Conservation (phyloP, 1,140 invertebrate species). For the Asbolus verrucosus region DNA sequence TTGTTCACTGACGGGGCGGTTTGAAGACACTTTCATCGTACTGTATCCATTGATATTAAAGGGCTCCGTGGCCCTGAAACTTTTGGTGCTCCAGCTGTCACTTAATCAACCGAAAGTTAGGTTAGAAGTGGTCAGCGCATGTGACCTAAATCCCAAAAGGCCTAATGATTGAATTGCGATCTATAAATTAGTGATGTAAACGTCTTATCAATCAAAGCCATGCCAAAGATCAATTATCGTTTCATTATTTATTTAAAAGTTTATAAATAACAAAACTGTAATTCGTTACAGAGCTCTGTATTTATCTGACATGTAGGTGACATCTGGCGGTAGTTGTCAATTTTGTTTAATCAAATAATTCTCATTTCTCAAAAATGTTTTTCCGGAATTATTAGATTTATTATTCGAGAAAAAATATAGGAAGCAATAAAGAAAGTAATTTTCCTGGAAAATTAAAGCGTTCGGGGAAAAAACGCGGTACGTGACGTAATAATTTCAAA, state of each 20-base stretch:
- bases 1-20: slow-evolving; percentile 1
- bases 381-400: too few relatives aligned
- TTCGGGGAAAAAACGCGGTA: slow-evolving; percentile 41
- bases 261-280: too few relatives aligned
- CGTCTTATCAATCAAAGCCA: too few relatives aligned
- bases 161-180: background rate
- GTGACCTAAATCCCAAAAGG: background rate
- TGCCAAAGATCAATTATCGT: too few relatives aligned
- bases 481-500: slow-evolving; percentile 47
- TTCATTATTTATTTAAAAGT: too few relatives aligned
- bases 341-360: too few relatives aligned
- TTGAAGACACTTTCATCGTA: slow-evolving; percentile 9
- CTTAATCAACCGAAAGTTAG: background rate
- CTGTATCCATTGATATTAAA: slow-evolving; percentile 6
- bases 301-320: too few relatives aligned
- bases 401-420: background rate
- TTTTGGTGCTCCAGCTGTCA: slow-evolving; percentile 4
- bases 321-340: too few relatives aligned
- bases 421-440: slow-evolving; percentile 33
- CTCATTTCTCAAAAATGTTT: too few relatives aligned
- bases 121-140: background rate
- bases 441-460: slow-evolving; percentile 41
- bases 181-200: too few relatives aligned
- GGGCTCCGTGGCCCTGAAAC: slow-evolving; percentile 13
- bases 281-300: too few relatives aligned